These are phyloP conservation scores for Drosophila mettleri DNA, from an alignment of 2,888 invertebrate genomes.

Conservation along the genomic window DNA sequence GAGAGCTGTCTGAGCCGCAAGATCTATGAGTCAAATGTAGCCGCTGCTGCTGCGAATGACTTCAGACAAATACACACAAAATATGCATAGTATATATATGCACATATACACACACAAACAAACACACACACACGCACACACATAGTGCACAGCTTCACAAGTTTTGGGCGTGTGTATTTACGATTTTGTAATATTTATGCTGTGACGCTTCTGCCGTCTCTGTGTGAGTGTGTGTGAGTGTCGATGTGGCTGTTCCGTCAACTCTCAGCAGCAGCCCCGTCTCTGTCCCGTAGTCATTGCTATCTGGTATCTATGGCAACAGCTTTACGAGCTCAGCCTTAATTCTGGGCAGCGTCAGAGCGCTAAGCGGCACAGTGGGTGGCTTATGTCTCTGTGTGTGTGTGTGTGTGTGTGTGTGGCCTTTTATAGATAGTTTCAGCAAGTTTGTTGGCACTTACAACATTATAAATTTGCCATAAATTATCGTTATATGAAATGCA, in stretches of 20 bases:
- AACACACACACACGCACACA: conserved; percentile 18
- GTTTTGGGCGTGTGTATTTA: conserved; percentile 60
- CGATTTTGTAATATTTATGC: conserved; percentile 76
- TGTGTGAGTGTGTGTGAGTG: conserved; percentile 22
- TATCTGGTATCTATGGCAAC: conserved; percentile 64
- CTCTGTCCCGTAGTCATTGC: conserved; percentile 1
- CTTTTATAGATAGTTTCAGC: conserved; percentile 79
- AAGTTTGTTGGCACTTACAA: conserved; percentile 80
- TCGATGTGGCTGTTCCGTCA: conserved; percentile 46
- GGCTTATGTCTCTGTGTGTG: conserved; percentile 14
- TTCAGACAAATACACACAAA: conserved; percentile 29
- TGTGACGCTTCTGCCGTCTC: conserved; percentile 43
- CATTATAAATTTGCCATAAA: conserved; percentile 79
- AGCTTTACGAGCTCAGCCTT: conserved; percentile 72
- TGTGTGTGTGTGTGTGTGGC: conserved; percentile 32
- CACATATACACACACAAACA: conserved; percentile 11
- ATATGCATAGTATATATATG: neutral
- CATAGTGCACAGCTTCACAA: neutral
- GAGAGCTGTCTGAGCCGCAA: conserved; percentile 14
- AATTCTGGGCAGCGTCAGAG: conserved; percentile 34
- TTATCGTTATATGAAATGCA: conserved; percentile 72
- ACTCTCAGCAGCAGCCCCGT: conserved; percentile 9
- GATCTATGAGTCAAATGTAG: conserved; percentile 14
- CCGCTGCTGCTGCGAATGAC: conserved; percentile 45
- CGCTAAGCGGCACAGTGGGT: conserved; percentile 50